Evolutionary conservation across 2,888 invertebrate species (phyloP).

Genomic region (Dryococelus australis): DNA sequence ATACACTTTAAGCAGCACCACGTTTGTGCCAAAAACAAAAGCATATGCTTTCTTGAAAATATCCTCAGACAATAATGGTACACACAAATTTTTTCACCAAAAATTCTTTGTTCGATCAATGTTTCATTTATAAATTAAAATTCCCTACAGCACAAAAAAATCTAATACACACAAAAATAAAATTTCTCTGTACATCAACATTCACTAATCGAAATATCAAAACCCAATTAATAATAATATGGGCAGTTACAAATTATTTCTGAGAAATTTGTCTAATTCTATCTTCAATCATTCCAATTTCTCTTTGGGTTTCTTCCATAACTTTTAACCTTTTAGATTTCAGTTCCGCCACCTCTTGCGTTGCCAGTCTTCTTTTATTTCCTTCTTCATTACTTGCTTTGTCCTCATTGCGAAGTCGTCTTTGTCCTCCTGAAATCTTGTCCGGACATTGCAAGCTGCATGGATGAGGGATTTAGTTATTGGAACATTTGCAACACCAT

Average conservation of each 20-base stretch:
- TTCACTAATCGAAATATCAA: not conserved
- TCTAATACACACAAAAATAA: too few relatives aligned
- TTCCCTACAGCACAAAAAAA: too few relatives aligned
- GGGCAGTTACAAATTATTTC: not conserved
- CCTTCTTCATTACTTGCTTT: not conserved
- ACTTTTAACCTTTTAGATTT: not conserved
- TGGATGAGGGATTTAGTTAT: not conserved
- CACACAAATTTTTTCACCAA: not conserved
- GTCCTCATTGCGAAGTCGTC: not conserved
- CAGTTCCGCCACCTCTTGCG: not conserved
- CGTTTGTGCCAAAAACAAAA: not conserved
- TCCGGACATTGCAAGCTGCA: not conserved
- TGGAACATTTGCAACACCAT: not conserved
- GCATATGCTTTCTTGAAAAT: not conserved
- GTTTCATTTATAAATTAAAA: too few relatives aligned
- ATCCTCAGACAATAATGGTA: not conserved
- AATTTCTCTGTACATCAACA: too few relatives aligned
- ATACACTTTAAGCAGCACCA: too few relatives aligned
- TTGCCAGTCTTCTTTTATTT: not conserved
- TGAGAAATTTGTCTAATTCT: not conserved
- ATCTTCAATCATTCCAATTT: not conserved
- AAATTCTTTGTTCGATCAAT: too few relatives aligned
- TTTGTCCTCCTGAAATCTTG: constrained; percentile 9
- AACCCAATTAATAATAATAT: not conserved
- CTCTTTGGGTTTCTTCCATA: not conserved